Evolutionary conservation across 1,140 invertebrate genomes (phyloP), one percentile per base, ranked within the genome.

Genomic region (Adoxophyes honmai): DNA sequence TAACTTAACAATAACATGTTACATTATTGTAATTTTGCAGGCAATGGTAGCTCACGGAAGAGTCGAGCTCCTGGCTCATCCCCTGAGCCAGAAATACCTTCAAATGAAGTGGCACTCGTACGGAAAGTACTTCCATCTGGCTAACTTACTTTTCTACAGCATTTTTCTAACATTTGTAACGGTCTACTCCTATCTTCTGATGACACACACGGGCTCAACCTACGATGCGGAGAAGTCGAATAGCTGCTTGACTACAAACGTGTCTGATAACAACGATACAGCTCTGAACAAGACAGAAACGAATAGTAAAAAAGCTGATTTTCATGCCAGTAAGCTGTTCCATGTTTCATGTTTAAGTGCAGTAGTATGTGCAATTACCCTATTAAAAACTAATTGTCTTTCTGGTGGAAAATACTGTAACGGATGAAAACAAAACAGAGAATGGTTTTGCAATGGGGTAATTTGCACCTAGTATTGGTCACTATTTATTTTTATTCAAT

Each of bases 101-200:
- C 93, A 95, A 84, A 96, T 95, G 94, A 96, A 96, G 88, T 96
- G 95, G 95, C 94, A 96, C 75, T 94, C 94, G 0, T 96, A 96
- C 75, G 95, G 95, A 55, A 95, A 96, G 90, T 96, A 96, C 73
- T 95, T 95, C 75, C 95, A 96, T 71, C 68, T 96, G 13, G 91
- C 92, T 0, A 94, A 96, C 81, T 82, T 96, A 4, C 75, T 95
- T 2, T 90, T 96, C 52, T 96, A 96, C 78, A 91, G 92, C 48
- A 90, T 95, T 52, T 96, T 94, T 75, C 81, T 96, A 37, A 84
- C 90, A n/a, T 94, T 94, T 60, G 92, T 96, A 0, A 96, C 95
- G 0, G 82, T 92, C 21, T 95, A 93, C 65, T 91, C 93, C 0
- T 93, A 92, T 3, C 75, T 92, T 11, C 78, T 94, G 48, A 94